phyloP scores from a whole-genome alignment of 2,113 vertebrate genomes.

The Lepus timidus region DNA sequence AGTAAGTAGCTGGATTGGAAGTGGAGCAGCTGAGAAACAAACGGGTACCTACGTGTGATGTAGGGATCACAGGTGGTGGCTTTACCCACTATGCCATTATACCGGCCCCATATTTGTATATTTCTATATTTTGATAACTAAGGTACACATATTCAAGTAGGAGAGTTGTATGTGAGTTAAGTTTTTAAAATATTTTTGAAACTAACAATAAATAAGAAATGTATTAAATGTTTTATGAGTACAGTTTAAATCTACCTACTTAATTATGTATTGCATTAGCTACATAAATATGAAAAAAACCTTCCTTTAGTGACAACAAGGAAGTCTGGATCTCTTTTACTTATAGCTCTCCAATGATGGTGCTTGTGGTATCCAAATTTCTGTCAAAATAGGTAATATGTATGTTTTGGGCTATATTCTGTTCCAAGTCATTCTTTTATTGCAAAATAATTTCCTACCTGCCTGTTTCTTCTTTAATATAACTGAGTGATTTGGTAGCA shows the following conservation, averaged over 20 bases:
- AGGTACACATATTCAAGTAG: not conserved
- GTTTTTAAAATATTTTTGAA: not conserved
- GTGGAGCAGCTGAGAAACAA: too few relatives aligned
- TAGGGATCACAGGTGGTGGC: too few relatives aligned
- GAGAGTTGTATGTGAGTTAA: not conserved
- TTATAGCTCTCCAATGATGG: not conserved
- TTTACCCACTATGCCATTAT: too few relatives aligned
- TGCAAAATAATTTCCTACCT: slow-evolving; percentile 8
- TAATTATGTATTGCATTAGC: not conserved
- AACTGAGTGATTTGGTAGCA: slow-evolving; percentile 38
- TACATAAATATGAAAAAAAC: not conserved
- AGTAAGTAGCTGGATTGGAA: too few relatives aligned
- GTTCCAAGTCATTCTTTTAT: not conserved
- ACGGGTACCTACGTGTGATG: too few relatives aligned
- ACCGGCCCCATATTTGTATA: too few relatives aligned
- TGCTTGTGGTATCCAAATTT: not conserved
- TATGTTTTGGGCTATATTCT: slow-evolving; percentile 19
- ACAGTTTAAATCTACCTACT: not conserved
- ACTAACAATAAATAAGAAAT: not conserved
- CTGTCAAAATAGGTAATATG: not conserved
- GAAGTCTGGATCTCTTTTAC: not conserved
- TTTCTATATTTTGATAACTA: not conserved
- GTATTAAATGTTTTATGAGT: not conserved
- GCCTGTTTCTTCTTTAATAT: slow-evolving; percentile 35
- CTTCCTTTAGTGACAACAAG: not conserved